phyloP scores from a whole-genome alignment of 2,113 vertebrate genomes.

The Ammodytes marinus region DNA sequence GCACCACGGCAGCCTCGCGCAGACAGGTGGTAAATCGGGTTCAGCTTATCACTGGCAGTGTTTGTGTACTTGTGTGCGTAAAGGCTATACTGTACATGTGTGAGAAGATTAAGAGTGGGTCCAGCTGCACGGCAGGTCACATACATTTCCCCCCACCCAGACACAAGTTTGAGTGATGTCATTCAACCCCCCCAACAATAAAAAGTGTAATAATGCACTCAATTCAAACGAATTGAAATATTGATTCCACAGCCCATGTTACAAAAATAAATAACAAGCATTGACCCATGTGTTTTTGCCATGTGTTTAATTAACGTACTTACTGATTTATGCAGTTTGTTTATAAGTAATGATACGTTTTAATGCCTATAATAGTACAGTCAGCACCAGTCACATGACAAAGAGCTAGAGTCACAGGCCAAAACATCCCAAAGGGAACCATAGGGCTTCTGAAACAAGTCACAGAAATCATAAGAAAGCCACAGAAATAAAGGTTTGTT shows the following conservation, averaged over 20 bases:
- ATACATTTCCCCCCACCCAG: background rate
- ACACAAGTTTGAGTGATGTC: background rate
- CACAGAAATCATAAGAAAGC: background rate
- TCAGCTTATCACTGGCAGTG: background rate
- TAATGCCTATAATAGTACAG: background rate
- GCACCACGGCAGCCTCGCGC: constrained; percentile 91
- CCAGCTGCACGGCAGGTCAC: constrained; percentile 11
- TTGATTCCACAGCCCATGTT: too few relatives aligned
- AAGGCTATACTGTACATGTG: constrained; percentile 3
- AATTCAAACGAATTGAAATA: background rate
- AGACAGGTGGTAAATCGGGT: constrained; percentile 90
- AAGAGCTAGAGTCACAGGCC: background rate
- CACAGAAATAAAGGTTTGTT: background rate
- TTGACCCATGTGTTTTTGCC: too few relatives aligned
- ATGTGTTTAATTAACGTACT: background rate
- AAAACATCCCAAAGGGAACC: background rate
- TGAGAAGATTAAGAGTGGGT: background rate
- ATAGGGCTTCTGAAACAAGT: background rate
- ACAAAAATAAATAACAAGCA: background rate
- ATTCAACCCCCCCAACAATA: background rate
- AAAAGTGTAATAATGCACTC: background rate
- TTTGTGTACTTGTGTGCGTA: background rate
- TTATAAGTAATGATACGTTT: too few relatives aligned
- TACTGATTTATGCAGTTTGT: too few relatives aligned
- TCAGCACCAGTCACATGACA: background rate